Base-by-base conservation (phyloP, 2,888 invertebrate genomes). In the Idaea aversata region DNA sequence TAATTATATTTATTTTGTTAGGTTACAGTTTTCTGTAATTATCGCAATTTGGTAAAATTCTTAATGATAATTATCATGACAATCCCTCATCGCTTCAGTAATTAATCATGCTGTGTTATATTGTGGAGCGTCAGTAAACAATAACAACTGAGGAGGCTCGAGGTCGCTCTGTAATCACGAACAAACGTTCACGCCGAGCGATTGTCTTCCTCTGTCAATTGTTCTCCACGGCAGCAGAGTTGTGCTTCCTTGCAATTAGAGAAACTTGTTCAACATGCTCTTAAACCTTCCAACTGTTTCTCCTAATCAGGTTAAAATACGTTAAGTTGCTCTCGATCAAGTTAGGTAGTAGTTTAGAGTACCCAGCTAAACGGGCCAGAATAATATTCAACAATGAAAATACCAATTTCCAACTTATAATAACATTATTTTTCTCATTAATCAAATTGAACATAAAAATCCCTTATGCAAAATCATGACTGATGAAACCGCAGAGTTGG, bases 361-460 rank as follows among this genome's bases (percentile, higher is more conserved):
- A n/a, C 5, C 0, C 47, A 5, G 13, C 47, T 47, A 47, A 47
- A 36, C 6, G 10, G 36, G 4, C 36, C 36, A 1, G 36, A 36
- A 7, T 36, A 36, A 47, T 47, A 13, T 47, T 47, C 10, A 13
- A 47, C 7, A 47, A 47, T 4, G 6, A 47, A 47, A 47, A 16
- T 59, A 16, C 15, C 6, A 15, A 15, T 16, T 59, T 5, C 16
- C 7, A 59, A 16, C 58, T 15, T 15, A 59, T 59, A 16, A 63
- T 60, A 68, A 66, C 69, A 67, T 64, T 25, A 25, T 25, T 25
- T 67, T 69, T 71, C 69, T 68, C 69, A 68, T 73, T 70, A 73
- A 72, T 72, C 72, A 73, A 67, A 69, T 66, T 68, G 67, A 68
- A 61, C 68, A 69, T 66, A 70, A 73, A 71, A 72, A 70, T 70